phyloP scores from a whole-genome alignment of 2,888 invertebrate genomes.

The Parochlus steinenii region DNA sequence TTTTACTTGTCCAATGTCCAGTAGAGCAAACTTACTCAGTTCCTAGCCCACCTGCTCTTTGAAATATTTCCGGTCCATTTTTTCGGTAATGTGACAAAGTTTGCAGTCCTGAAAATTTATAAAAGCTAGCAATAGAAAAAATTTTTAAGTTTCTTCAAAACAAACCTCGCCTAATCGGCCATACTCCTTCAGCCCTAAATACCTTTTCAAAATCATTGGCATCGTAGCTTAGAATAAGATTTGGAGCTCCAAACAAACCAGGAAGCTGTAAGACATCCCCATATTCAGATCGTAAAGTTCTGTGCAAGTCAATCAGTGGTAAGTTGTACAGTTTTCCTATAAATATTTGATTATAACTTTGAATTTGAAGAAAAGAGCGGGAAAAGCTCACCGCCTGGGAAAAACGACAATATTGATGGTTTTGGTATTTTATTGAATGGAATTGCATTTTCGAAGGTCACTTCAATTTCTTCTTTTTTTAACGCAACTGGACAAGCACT shows the following conservation, averaged over 20 bases:
- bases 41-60: conserved; percentile 19
- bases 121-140: too few relatives aligned
- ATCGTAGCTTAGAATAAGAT: conserved; percentile 12
- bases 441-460: too few relatives aligned
- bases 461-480: too few relatives aligned
- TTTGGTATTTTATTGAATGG: too few relatives aligned
- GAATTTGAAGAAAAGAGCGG: too few relatives aligned
- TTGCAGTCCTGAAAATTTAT: too few relatives aligned
- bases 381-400: too few relatives aligned
- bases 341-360: too few relatives aligned
- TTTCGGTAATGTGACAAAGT: conserved; percentile 7
- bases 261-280: conserved; percentile 17
- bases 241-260: conserved; percentile 10
- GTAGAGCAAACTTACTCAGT: conserved; percentile 16
- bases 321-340: conserved; percentile 3
- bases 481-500: too few relatives aligned
- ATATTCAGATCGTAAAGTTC: neutral
- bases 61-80: conserved; percentile 14
- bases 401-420: too few relatives aligned
- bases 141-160: too few relatives aligned
- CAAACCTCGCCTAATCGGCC: conserved; percentile 1
- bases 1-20: neutral
- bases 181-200: conserved; percentile 12
- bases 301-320: neutral
- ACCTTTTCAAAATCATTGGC: conserved; percentile 13